Evolutionary conservation across 2,888 invertebrate species (phyloP).

Genomic region (Mactromeris polynyma): DNA sequence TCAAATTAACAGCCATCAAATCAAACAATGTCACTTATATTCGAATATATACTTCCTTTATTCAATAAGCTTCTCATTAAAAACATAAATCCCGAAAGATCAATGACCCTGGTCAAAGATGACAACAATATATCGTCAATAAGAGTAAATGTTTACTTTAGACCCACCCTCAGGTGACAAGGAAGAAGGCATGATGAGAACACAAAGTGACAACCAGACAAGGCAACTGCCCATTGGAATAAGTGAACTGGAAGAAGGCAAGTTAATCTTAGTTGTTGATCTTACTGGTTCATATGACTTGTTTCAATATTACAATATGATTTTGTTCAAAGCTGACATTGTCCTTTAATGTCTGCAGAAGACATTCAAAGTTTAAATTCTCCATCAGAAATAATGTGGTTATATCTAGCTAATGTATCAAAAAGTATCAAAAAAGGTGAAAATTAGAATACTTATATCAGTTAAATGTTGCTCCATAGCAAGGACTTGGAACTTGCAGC

Average conservation of each 20-base stretch:
- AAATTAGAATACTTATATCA: too few relatives aligned
- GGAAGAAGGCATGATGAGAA: slow-evolving; percentile 32
- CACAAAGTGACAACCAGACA: slow-evolving; percentile 40
- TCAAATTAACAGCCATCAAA: neutral
- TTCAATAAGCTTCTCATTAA: neutral
- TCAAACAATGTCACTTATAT: slow-evolving; percentile 29
- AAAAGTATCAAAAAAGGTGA: too few relatives aligned
- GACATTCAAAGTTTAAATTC: too few relatives aligned
- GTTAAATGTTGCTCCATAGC: too few relatives aligned
- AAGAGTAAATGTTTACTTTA: slow-evolving; percentile 41
- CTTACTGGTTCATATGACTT: neutral
- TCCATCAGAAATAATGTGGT: too few relatives aligned
- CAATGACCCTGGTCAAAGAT: slow-evolving; percentile 38
- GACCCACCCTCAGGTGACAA: slow-evolving; percentile 49
- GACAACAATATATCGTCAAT: slow-evolving; percentile 34
- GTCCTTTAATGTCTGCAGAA: too few relatives aligned
- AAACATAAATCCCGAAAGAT: slow-evolving; percentile 11
- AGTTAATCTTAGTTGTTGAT: slow-evolving; percentile 23
- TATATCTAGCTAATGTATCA: too few relatives aligned
- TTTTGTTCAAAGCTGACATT: neutral
- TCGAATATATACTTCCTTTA: slow-evolving; percentile 22
- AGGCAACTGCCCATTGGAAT: slow-evolving; percentile 32
- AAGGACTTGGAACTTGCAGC: too few relatives aligned
- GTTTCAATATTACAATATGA: slow-evolving; percentile 9
- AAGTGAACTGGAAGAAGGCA: slow-evolving; percentile 41